phyloP scores from a whole-genome alignment of 2,113 vertebrate species.

The Columba janthina region DNA sequence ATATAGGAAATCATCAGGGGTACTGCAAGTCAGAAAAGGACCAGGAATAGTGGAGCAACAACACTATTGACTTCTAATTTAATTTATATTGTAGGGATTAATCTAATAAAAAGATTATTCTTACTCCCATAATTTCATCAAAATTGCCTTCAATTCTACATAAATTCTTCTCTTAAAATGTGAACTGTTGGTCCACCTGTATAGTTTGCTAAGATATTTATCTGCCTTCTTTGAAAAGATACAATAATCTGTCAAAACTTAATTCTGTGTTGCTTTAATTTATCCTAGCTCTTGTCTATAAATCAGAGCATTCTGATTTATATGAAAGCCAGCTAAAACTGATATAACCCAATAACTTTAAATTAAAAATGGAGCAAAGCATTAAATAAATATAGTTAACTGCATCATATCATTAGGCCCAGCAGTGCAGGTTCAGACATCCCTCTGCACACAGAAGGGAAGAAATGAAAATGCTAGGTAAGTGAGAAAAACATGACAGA shows the following conservation, averaged over 20 bases:
- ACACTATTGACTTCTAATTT: background rate
- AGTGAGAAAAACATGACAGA: background rate
- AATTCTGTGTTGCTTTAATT: background rate
- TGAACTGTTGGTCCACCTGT: background rate
- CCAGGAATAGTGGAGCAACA: background rate
- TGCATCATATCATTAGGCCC: background rate
- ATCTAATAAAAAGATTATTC: background rate
- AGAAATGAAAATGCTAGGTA: background rate
- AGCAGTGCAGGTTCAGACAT: background rate
- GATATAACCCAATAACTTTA: background rate
- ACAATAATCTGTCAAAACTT: background rate
- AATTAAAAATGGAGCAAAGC: background rate
- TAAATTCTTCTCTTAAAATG: background rate
- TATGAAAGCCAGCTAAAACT: background rate
- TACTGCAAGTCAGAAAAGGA: background rate
- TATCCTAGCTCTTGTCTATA: background rate
- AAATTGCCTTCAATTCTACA: background rate
- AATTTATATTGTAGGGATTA: background rate
- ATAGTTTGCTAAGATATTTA: background rate
- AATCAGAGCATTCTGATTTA: background rate
- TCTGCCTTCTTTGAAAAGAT: background rate
- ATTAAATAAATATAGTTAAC: background rate
- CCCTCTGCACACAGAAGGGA: background rate
- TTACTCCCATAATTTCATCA: background rate
- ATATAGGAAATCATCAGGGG: background rate